Conservation (phyloP, 23 tunicate species). For the Trididemnum clinides region DNA sequence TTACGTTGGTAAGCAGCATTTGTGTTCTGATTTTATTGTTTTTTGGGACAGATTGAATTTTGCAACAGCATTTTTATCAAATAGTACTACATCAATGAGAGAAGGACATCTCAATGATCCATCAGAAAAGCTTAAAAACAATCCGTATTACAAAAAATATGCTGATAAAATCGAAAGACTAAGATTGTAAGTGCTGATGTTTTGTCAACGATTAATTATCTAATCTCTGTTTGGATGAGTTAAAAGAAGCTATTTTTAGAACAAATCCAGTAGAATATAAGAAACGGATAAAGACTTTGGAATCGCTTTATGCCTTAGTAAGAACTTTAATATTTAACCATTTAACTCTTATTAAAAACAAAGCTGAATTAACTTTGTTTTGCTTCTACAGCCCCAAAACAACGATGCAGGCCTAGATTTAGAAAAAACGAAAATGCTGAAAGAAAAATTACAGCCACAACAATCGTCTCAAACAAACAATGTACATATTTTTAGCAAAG, state of each 20-base stretch:
- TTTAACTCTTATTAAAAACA: no score
- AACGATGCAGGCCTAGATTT: no score
- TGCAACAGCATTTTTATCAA: background rate
- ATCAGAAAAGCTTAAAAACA: constrained; percentile 25
- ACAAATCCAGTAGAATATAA: constrained; percentile 57
- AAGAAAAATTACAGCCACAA: no score
- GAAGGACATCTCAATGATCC: background rate
- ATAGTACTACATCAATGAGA: background rate
- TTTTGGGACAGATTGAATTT: no score
- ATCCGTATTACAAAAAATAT: constrained; percentile 82
- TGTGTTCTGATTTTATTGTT: no score
- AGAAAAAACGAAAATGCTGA: no score
- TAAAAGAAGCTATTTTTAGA: constrained; percentile 15
- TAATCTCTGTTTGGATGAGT: background rate
- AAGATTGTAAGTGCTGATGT: constrained; percentile 29
- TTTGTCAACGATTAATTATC: background rate
- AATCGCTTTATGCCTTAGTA: no score
- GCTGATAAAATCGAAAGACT: constrained; percentile 72
- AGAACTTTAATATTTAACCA: background rate
- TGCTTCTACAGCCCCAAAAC: no score
- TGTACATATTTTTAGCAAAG: no score
- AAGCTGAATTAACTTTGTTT: no score
- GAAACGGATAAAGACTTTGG: constrained; percentile 36
- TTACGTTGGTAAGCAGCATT: no score
- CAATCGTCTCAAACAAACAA: no score